phyloP scores from a whole-genome alignment of 2,888 invertebrate genomes.

The Alcis repandata region DNA sequence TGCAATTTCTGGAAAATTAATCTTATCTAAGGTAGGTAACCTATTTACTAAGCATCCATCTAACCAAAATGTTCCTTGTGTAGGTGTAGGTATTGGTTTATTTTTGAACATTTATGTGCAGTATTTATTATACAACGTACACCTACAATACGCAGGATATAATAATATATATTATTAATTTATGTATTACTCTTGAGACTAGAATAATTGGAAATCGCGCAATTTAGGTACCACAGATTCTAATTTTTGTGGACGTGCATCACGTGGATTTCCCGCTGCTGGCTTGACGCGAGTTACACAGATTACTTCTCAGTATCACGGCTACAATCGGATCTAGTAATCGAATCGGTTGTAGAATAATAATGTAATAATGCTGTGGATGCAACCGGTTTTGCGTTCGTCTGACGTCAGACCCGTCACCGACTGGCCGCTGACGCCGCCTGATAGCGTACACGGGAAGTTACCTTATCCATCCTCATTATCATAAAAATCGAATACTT shows the following conservation, averaged over 20 bases:
- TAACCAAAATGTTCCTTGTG: no score
- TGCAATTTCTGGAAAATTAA: no score
- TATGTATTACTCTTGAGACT: no score
- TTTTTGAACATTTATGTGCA: no score
- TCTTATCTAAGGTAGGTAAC: no score
- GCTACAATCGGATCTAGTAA: slow-evolving; percentile 30
- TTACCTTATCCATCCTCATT: slow-evolving; percentile 41
- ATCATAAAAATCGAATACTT: slow-evolving; percentile 9
- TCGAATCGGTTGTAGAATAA: slow-evolving; percentile 42
- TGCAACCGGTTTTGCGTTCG: slow-evolving; percentile 41
- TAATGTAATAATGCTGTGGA: slow-evolving; percentile 30
- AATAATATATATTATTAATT: no score
- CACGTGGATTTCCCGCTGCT: slow-evolving; percentile 37
- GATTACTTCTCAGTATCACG: slow-evolving; percentile 1
- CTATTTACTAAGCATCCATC: no score
- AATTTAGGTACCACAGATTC: not conserved
- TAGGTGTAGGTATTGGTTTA: no score
- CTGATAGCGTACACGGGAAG: slow-evolving; percentile 40
- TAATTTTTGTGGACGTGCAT: slow-evolving; percentile 9
- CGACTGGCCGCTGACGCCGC: slow-evolving; percentile 6
- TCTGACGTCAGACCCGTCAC: slow-evolving; percentile 41
- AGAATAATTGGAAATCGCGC: not conserved
- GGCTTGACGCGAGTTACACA: slow-evolving; percentile 17
- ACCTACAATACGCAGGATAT: no score
- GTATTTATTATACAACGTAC: not conserved